phyloP scores from a whole-genome alignment of 2,797 vertebrate species.

The Lateolabrax maculatus region DNA sequence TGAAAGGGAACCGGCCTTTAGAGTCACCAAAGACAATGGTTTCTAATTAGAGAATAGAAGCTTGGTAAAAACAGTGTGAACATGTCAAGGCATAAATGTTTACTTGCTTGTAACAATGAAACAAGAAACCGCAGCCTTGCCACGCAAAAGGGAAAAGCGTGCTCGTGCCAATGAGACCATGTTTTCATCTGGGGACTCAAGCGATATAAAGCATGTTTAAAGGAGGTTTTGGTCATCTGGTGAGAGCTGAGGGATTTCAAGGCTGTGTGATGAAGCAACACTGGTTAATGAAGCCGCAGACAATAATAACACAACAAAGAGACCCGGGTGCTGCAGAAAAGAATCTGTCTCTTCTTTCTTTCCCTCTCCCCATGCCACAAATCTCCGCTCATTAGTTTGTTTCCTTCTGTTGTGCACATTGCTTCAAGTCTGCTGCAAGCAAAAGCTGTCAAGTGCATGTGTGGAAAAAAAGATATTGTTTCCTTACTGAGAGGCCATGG shows the following conservation, averaged over 20 bases:
- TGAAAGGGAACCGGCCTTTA: constrained; percentile 41
- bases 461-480: constrained; percentile 62
- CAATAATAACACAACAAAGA: constrained; percentile 63
- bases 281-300: constrained; percentile 78
- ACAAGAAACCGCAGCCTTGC: constrained; percentile 57
- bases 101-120: constrained; percentile 58
- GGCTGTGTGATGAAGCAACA: constrained; percentile 73
- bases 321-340: constrained; percentile 30
- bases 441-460: constrained; percentile 78
- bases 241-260: constrained; percentile 66
- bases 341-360: constrained; percentile 34
- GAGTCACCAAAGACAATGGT: constrained; percentile 58
- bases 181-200: constrained; percentile 62
- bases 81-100: constrained; percentile 67
- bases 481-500: constrained; percentile 66
- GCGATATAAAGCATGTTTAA: constrained; percentile 55
- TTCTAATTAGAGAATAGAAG: constrained; percentile 65
- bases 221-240: constrained; percentile 63
- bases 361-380: constrained; percentile 47
- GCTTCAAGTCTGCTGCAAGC: constrained; percentile 76
- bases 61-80: constrained; percentile 49
- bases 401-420: constrained; percentile 68
- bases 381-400: constrained; percentile 83
- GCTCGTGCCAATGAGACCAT: constrained; percentile 42
- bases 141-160: constrained; percentile 37